These are phyloP conservation scores for Hirundo rustica DNA, from an alignment of 2,797 vertebrate species.

Conservation along the genomic window DNA sequence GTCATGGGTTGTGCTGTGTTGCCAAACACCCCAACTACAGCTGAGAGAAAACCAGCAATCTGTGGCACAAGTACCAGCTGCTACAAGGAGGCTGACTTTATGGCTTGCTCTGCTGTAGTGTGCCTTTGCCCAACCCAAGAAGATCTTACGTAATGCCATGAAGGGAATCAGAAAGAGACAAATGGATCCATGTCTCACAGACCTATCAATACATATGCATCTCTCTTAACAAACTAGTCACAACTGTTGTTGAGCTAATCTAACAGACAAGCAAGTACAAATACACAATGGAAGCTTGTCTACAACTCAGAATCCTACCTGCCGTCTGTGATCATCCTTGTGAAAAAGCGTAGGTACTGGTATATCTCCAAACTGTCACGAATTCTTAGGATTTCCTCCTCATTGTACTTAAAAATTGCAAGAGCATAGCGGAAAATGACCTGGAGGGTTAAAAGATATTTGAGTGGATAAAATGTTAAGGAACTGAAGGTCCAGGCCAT, in stretches of 20 bases:
- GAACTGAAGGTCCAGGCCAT: neutral
- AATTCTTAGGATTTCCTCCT: constrained; percentile 90
- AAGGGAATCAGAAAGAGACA: neutral
- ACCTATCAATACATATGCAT: neutral
- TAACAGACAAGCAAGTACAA: neutral
- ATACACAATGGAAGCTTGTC: neutral
- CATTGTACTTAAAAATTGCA: constrained; percentile 94
- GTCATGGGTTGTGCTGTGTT: neutral
- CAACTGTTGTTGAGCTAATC: neutral
- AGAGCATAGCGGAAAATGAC: constrained; percentile 94
- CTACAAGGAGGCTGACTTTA: neutral
- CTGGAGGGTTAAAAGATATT: constrained; percentile 66
- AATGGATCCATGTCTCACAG: neutral
- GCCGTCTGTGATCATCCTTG: constrained; percentile 87
- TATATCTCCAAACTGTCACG: constrained; percentile 87
- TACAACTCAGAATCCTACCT: constrained; percentile 75
- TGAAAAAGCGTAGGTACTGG: constrained; percentile 91
- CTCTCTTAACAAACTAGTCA: neutral
- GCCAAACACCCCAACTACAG: neutral
- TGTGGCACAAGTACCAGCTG: neutral
- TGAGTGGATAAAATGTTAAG: neutral
- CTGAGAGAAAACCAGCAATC: neutral
- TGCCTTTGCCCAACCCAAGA: neutral
- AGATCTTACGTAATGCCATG: neutral
- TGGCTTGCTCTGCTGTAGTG: neutral